Percentiles rank a stretch among this genome's conserved stretches.
Conservation (phyloP, 2,888 invertebrate genomes). For the Malachius bipustulatus region DNA sequence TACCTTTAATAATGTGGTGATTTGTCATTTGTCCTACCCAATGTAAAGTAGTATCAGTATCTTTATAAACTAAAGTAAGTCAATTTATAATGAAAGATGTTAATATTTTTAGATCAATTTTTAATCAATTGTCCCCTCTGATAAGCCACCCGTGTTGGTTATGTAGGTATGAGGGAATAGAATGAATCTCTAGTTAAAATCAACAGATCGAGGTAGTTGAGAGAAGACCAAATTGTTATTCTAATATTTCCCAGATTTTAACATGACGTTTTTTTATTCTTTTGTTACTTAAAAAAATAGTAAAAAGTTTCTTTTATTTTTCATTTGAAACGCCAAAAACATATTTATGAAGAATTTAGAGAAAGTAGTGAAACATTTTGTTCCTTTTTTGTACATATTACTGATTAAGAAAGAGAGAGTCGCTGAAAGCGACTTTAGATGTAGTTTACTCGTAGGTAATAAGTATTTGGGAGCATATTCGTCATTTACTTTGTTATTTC, state of each 20-base stretch:
- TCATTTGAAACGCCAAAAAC: slow-evolving; percentile 38
- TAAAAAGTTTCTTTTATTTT: slow-evolving; percentile 31
- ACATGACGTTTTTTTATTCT: slow-evolving; percentile 32
- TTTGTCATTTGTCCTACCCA: no score
- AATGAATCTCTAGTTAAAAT: no score
- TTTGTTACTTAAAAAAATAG: slow-evolving; percentile 37
- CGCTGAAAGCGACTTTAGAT: slow-evolving; percentile 12
- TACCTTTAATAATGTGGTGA: no score
- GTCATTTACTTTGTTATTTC: slow-evolving; percentile 30
- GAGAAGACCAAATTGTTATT: no score
- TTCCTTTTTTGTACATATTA: slow-evolving; percentile 36
- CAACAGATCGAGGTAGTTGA: no score
- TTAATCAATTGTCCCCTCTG: no score
- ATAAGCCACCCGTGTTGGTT: no score
- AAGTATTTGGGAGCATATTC: slow-evolving; percentile 18
- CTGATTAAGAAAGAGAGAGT: slow-evolving; percentile 5
- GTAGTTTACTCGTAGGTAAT: slow-evolving; percentile 14
- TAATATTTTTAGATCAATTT: no score
- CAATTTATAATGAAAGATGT: no score
- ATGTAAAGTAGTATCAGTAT: no score
- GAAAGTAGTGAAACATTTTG: slow-evolving; percentile 35
- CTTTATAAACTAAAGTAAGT: no score
- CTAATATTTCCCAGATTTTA: slow-evolving; percentile 15
- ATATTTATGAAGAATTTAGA: slow-evolving; percentile 35
- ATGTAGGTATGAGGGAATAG: no score